Percentiles rank a stretch among this genome's conserved stretches.
phyloP scores from a whole-genome alignment of 2,113 vertebrate genomes.

The Psilopogon haemacephalus region DNA sequence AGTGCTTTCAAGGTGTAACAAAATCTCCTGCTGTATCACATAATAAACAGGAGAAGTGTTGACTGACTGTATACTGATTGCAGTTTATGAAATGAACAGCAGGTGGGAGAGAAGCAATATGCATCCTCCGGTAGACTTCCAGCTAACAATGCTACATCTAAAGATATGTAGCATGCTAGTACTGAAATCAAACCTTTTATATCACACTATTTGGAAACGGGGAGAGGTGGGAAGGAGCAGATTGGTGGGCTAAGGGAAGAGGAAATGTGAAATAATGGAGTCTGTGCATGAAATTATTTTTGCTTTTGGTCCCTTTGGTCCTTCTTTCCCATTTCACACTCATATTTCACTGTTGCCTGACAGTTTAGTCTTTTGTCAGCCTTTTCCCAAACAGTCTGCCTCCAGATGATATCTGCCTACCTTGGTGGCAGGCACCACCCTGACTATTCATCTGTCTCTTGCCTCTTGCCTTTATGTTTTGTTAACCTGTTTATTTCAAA shows the following conservation, averaged over 20 bases:
- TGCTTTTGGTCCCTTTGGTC: background rate
- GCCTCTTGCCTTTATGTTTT: background rate
- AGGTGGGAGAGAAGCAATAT: constrained; percentile 69
- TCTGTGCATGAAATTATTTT: background rate
- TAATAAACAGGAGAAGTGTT: constrained; percentile 54
- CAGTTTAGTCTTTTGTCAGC: background rate
- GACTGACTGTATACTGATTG: constrained; percentile 48
- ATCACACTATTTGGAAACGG: background rate
- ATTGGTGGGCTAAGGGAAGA: background rate
- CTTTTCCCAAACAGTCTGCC: background rate
- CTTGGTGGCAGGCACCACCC: constrained; percentile 51
- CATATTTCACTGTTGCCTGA: background rate
- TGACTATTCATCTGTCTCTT: background rate
- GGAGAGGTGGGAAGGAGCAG: background rate
- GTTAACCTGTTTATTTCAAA: background rate
- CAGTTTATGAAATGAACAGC: constrained; percentile 69
- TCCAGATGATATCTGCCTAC: constrained; percentile 29
- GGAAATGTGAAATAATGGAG: background rate
- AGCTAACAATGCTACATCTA: background rate
- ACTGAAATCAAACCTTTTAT: constrained; percentile 18
- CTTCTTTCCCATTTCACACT: background rate
- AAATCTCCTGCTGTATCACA: constrained; percentile 27
- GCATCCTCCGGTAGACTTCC: constrained; percentile 46
- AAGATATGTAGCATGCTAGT: background rate
- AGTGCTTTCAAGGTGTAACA: background rate